phyloP scores from a whole-genome alignment of 2,113 vertebrate genomes.

The Rallus limicola region DNA sequence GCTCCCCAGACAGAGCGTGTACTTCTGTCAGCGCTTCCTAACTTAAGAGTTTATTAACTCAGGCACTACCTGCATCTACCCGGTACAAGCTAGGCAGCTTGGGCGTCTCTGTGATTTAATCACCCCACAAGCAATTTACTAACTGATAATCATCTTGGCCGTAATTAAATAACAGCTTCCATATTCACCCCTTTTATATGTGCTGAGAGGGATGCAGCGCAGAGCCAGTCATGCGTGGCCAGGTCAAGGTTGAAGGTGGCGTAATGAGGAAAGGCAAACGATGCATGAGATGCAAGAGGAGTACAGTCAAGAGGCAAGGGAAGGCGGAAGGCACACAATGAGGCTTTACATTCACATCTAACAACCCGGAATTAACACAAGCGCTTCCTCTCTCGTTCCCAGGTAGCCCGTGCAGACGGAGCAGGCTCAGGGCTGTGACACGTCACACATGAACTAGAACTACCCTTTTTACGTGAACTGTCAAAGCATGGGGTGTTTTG shows the following conservation, averaged over 20 bases:
- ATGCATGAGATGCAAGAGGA: background rate
- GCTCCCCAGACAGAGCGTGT: constrained; percentile 4
- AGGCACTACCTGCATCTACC: constrained; percentile 9
- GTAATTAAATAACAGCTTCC: constrained; percentile 28
- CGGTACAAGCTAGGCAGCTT: background rate
- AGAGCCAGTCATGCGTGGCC: background rate
- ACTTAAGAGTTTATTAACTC: constrained; percentile 24
- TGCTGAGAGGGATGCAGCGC: background rate
- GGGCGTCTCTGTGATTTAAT: constrained; percentile 33
- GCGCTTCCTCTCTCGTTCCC: background rate
- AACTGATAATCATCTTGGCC: constrained; percentile 7
- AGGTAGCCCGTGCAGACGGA: background rate
- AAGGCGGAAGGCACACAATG: background rate
- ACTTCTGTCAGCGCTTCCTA: constrained; percentile 30
- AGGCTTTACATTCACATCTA: background rate
- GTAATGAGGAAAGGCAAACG: background rate
- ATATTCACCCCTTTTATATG: background rate
- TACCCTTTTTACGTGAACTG: background rate
- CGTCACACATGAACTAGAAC: background rate
- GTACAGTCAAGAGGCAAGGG: background rate
- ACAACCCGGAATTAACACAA: background rate
- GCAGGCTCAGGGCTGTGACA: background rate
- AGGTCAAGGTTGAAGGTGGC: background rate
- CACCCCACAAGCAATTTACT: constrained; percentile 1
- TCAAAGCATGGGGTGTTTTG: background rate